A percentile compares a stretch with the other conserved stretches of the same genome.
Evolutionary conservation across 2,888 invertebrate species (phyloP).

Genomic region (Steinernema hermaphroditum): DNA sequence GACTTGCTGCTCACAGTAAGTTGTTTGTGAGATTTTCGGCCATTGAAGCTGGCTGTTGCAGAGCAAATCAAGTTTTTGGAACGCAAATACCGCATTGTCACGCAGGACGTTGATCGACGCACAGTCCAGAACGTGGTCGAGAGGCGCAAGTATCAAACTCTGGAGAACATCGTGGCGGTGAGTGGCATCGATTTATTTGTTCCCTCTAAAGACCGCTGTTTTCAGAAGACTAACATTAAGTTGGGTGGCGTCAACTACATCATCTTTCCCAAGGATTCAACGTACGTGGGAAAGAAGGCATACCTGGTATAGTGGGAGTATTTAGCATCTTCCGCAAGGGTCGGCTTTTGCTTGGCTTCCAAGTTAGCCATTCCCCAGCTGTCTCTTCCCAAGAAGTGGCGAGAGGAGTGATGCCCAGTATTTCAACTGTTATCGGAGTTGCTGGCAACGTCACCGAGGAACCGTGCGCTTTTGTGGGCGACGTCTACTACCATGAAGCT

Average conservation of each 20-base stretch:
- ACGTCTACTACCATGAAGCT: slow-evolving; percentile 34
- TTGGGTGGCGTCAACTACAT: not conserved
- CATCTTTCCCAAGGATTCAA: not conserved
- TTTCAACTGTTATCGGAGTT: slow-evolving; percentile 36
- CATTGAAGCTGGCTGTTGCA: slow-evolving; percentile 1
- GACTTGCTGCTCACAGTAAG: slow-evolving; percentile 31
- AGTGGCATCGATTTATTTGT: not conserved
- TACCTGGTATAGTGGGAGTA: not conserved
- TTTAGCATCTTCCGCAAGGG: not conserved
- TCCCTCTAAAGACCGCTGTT: not conserved
- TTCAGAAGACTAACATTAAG: not conserved
- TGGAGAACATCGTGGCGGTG: slow-evolving; percentile 29
- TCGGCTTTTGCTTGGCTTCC: not conserved
- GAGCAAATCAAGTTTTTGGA: slow-evolving; percentile 34
- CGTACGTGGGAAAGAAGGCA: not conserved
- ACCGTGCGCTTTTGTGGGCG: slow-evolving; percentile 38
- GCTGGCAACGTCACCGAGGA: slow-evolving; percentile 34
- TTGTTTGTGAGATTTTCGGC: not conserved
- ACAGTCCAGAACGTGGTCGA: not conserved
- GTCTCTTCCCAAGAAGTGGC: not conserved
- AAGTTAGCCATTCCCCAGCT: not conserved
- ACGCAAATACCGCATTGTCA: slow-evolving; percentile 11
- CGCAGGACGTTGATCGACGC: slow-evolving; percentile 28
- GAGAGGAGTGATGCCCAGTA: not conserved
- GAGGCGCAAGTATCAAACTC: slow-evolving; percentile 3